phyloP scores from a whole-genome alignment of 2,797 vertebrate genomes.

The Notoglanidium macrostoma region DNA sequence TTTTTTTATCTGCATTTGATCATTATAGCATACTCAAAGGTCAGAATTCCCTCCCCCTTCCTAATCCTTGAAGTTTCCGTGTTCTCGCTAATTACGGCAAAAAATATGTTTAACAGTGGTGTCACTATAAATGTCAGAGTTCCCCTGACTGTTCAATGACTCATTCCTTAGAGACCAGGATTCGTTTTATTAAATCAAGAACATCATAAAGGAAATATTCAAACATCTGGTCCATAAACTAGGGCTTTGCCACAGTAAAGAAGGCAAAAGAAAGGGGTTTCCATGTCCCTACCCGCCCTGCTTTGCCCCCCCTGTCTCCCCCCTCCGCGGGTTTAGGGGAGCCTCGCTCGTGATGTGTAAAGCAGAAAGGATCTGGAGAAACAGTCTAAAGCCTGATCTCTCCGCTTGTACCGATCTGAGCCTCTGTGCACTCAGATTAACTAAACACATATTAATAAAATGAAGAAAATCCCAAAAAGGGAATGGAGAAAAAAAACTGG shows the following conservation, averaged over 20 bases:
- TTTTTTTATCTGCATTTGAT: constrained; percentile 24
- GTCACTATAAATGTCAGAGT: constrained; percentile 55
- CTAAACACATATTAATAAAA: constrained; percentile 41
- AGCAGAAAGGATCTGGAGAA: constrained; percentile 63
- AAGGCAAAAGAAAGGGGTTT: constrained; percentile 54
- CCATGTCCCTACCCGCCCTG: constrained; percentile 55
- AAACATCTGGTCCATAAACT: constrained; percentile 65
- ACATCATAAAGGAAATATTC: constrained; percentile 64
- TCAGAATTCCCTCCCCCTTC: constrained; percentile 31
- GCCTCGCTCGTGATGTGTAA: constrained; percentile 56
- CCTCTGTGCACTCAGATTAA: constrained; percentile 44
- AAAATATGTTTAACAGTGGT: constrained; percentile 50
- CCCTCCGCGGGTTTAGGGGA: constrained; percentile 33
- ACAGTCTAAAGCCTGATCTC: constrained; percentile 52
- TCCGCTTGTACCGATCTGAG: constrained; percentile 33
- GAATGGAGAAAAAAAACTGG: constrained; percentile 3
- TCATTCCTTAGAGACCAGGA: constrained; percentile 49
- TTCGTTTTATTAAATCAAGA: constrained; percentile 62
- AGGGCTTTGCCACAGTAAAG: constrained; percentile 62
- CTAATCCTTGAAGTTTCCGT: constrained; percentile 50
- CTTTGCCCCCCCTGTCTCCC: constrained; percentile 25
- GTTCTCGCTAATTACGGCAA: constrained; percentile 51
- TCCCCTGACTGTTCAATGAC: constrained; percentile 46
- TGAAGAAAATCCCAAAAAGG: constrained; percentile 13
- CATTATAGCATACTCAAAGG: constrained; percentile 26